Percentiles rank a stretch among this genome's conserved stretches.
Evolutionary conservation across 2,797 vertebrate genomes (phyloP).

Genomic region (Sebastes minor): DNA sequence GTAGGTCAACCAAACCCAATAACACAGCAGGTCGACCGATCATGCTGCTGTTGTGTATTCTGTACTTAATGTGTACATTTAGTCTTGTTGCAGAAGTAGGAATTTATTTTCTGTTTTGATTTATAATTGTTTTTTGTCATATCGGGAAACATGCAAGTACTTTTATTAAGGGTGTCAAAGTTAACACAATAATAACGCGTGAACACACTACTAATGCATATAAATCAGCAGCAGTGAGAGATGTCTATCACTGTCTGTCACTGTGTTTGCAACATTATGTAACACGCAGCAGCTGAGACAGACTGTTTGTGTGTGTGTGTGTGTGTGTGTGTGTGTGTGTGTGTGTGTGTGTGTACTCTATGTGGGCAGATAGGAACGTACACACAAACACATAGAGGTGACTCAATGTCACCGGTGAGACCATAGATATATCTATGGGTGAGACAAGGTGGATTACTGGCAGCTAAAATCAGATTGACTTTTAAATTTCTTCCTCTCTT

Average conservation of each 20-base stretch:
- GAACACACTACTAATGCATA: too few species aligned
- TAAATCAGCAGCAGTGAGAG: too few species aligned
- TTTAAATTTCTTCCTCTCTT: background rate
- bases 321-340: background rate
- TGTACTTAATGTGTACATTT: background rate
- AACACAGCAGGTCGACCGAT: background rate
- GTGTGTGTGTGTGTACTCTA: background rate
- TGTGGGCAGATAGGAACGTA: slow-evolving; percentile 17
- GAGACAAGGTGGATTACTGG: slow-evolving; percentile 22
- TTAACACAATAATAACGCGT: too few species aligned
- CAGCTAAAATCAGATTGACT: slow-evolving; percentile 5
- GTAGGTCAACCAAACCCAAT: background rate
- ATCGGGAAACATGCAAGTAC: background rate
- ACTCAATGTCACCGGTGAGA: slow-evolving; percentile 60
- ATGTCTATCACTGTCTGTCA: background rate
- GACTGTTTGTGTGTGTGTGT: background rate
- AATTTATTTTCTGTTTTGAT: background rate
- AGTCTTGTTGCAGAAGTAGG: background rate
- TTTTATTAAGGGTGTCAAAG: too few species aligned
- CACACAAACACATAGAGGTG: slow-evolving; percentile 31
- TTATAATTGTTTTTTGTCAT: background rate
- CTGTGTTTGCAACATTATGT: slow-evolving; percentile 54
- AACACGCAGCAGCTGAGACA: slow-evolving; percentile 67
- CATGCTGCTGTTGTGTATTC: background rate
- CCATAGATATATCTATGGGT: background rate